A percentile compares a stretch with the other conserved stretches of the same genome.
Conservation (phyloP, 2,113 vertebrate genomes). For the Boleophthalmus pectinirostris region DNA sequence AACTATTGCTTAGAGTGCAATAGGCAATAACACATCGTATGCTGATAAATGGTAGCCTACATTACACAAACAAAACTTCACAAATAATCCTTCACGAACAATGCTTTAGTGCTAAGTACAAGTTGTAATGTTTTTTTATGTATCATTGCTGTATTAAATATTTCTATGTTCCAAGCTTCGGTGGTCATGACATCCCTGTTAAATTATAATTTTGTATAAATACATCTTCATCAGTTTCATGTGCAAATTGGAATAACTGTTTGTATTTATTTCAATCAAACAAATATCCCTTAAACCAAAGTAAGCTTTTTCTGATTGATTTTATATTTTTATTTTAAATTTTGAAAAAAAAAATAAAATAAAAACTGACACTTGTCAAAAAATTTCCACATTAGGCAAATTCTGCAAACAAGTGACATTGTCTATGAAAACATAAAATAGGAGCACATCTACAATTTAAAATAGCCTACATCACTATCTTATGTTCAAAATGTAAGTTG, state of each 20-base stretch:
- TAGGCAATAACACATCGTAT: conserved; percentile 74
- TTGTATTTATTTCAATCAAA: conserved; percentile 68
- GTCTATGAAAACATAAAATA: conserved; percentile 59
- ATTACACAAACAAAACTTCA: conserved; percentile 71
- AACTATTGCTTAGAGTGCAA: conserved; percentile 86
- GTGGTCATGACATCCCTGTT: conserved; percentile 74
- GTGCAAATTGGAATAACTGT: conserved; percentile 79
- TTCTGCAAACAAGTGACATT: conserved; percentile 68
- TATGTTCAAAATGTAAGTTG: conserved; percentile 46
- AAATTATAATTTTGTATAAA: conserved; percentile 80
- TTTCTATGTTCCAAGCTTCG: conserved; percentile 70
- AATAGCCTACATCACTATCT: conserved; percentile 46
- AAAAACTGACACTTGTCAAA: conserved; percentile 65
- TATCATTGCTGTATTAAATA: conserved; percentile 75
- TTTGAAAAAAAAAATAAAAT: conserved; percentile 39
- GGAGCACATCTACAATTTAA: conserved; percentile 51
- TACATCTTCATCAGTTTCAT: conserved; percentile 79
- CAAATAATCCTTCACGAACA: conserved; percentile 76
- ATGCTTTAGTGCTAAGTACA: conserved; percentile 74
- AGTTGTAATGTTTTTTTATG: conserved; percentile 72
- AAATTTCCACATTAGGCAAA: conserved; percentile 59
- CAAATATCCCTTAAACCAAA: conserved; percentile 79
- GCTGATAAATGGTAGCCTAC: conserved; percentile 67
- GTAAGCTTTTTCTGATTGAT: conserved; percentile 47
- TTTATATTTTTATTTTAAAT: conserved; percentile 26